Percentiles rank a stretch among this genome's conserved stretches.
phyloP scores from a whole-genome alignment of 1,140 invertebrate genomes.

The Neodiprion fabricii region DNA sequence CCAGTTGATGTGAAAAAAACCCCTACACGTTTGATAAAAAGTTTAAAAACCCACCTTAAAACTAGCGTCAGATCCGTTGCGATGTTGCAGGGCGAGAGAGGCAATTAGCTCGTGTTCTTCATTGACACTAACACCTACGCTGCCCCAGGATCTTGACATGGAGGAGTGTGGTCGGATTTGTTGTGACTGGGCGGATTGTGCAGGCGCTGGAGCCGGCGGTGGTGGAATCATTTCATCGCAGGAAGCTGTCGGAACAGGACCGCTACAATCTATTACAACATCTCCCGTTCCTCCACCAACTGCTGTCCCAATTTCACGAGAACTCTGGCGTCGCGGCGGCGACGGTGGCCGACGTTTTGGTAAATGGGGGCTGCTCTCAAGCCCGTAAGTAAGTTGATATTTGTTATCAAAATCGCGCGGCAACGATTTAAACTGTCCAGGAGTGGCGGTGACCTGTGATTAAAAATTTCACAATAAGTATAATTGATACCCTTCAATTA shows the following conservation, averaged over 20 bases:
- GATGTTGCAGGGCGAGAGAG: slow-evolving; percentile 71
- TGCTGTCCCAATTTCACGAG: slow-evolving; percentile 46
- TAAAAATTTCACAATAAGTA: no score
- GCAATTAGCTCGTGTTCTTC: slow-evolving; percentile 68
- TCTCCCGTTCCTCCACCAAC: slow-evolving; percentile 42
- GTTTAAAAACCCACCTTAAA: slow-evolving; percentile 72
- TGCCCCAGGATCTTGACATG: slow-evolving; percentile 67
- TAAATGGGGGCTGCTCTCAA: slow-evolving; percentile 57
- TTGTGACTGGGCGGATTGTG: slow-evolving; percentile 58
- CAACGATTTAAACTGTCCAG: slow-evolving; percentile 56
- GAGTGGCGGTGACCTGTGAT: slow-evolving; percentile 53
- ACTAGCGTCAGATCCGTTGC: slow-evolving; percentile 84
- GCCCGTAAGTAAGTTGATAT: slow-evolving; percentile 58
- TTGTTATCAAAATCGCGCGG: slow-evolving; percentile 61
- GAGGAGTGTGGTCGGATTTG: slow-evolving; percentile 57
- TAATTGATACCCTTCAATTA: no score
- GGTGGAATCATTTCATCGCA: slow-evolving; percentile 58
- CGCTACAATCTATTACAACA: slow-evolving; percentile 61
- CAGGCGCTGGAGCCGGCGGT: slow-evolving; percentile 64
- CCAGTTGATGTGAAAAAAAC: no score
- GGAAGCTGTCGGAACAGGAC: slow-evolving; percentile 55
- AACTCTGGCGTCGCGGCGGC: slow-evolving; percentile 80
- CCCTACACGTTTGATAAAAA: no score
- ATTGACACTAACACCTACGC: slow-evolving; percentile 58
- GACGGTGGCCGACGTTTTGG: slow-evolving; percentile 74